phyloP scores from a whole-genome alignment of 2,113 vertebrate species.

The Mixornis gularis region DNA sequence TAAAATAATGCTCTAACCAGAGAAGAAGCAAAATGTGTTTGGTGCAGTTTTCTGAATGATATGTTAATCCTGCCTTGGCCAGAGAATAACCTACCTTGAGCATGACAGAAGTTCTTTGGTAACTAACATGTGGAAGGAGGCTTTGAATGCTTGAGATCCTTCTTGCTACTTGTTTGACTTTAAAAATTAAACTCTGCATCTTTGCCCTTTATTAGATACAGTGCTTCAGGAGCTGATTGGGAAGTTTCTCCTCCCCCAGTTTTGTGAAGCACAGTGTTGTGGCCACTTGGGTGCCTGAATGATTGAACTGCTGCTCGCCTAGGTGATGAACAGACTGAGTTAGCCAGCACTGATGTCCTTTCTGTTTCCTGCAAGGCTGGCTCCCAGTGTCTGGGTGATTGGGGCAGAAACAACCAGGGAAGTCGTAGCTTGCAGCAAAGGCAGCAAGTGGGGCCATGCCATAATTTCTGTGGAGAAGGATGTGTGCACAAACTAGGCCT shows the following conservation, averaged over 20 bases:
- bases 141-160: neutral
- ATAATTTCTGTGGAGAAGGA: neutral
- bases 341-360: neutral
- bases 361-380: neutral
- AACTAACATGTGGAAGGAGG: neutral
- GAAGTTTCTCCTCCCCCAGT: neutral
- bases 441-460: fast-evolving
- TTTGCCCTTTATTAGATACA: neutral
- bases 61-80: neutral
- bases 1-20: neutral
- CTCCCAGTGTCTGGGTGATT: neutral
- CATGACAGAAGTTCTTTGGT: neutral
- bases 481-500: neutral
- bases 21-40: neutral
- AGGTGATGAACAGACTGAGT: neutral
- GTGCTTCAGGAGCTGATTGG: neutral
- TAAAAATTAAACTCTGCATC: neutral
- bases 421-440: neutral
- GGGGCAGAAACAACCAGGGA: neutral
- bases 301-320: neutral
- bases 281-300: neutral
- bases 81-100: neutral
- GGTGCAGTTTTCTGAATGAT: neutral
- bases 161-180: neutral
- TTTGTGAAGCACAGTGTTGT: neutral